Evolutionary conservation across 2,888 invertebrate genomes (phyloP), one percentile per base, ranked within the genome.

Genomic region (Tenodera sinensis): DNA sequence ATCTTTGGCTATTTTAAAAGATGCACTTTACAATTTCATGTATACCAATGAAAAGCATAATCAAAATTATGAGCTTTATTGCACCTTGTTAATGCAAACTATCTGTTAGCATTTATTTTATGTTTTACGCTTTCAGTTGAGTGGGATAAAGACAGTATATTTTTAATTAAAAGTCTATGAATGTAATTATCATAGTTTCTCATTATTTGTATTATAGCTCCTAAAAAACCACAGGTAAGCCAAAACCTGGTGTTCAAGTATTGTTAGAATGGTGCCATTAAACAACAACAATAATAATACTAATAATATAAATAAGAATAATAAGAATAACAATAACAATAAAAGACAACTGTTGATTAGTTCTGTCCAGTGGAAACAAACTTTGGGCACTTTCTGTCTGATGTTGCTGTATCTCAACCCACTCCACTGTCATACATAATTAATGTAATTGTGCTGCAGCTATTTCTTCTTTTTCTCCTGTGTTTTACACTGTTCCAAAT

Each of bases 401-500:
- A 25, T 82, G 81, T 34, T 30, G 71, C 82, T 87, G 87, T 87
- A 82, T 28, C 82, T 86, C 81, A 30, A 34, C 28, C 84, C 27
- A n/a, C 86, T 87, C 82, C 82, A 87, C 82, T 87, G 71, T 81
- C 30, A 27, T 25, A 87, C 83, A 83, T 87, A 87, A 86, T 83
- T 30, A 84, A 30, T 30, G 30, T 84, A 84, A 84, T 84, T 54
- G 87, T 87, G 87, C 87, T 82, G 87, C 87, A 34, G 47, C 87
- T 87, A 27, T 27, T 87, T 27, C 82, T 34, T 85, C 54, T 34
- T 47, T 34, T 85, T 34, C n/a, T 47, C n/a, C 85, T 85, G 85
- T n/a, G 85, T 85, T 34, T 88, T 83, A 82, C 88, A 82, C 88
- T 47, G 47, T 42, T 88, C 88, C 42, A 27, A 83, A 83, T 88